Percentiles rank a stretch among this genome's conserved stretches.
These are phyloP conservation scores for Ellobius talpinus DNA, from an alignment of 2,113 vertebrate species.

Conservation along the genomic window DNA sequence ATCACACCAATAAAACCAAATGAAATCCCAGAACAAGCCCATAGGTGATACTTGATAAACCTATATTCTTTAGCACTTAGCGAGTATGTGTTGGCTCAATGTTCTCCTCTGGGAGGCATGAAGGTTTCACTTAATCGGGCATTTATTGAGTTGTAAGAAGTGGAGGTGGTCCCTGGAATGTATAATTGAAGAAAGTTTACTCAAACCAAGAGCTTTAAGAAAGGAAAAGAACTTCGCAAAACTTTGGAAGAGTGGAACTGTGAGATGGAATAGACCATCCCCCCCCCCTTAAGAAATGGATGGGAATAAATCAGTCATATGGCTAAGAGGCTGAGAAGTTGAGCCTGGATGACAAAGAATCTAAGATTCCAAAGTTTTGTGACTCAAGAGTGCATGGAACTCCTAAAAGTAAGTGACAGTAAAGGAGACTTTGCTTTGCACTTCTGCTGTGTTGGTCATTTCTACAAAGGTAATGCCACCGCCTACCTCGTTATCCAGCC, in stretches of 20 bases:
- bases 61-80: conserved; percentile 34
- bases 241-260: background rate
- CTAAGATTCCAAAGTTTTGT: conserved; percentile 47
- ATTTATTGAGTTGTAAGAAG: conserved; percentile 48
- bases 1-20: conserved; percentile 42
- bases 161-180: conserved; percentile 11
- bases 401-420: background rate
- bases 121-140: conserved; percentile 43
- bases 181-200: background rate
- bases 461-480: background rate
- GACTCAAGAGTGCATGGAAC: conserved; percentile 4
- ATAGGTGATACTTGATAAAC: conserved; percentile 31
- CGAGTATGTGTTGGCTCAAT: background rate
- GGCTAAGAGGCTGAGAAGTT: background rate
- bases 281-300: background rate
- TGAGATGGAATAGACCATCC: background rate
- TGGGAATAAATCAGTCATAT: background rate
- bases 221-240: conserved; percentile 31
- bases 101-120: background rate
- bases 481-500: background rate
- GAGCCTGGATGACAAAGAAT: background rate
- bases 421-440: background rate
- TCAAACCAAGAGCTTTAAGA: background rate
- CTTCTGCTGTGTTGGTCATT: background rate
- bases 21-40: conserved; percentile 24